Evolutionary conservation across 1,140 invertebrate species (phyloP).

Genomic region (Wiebesia pumilae): DNA sequence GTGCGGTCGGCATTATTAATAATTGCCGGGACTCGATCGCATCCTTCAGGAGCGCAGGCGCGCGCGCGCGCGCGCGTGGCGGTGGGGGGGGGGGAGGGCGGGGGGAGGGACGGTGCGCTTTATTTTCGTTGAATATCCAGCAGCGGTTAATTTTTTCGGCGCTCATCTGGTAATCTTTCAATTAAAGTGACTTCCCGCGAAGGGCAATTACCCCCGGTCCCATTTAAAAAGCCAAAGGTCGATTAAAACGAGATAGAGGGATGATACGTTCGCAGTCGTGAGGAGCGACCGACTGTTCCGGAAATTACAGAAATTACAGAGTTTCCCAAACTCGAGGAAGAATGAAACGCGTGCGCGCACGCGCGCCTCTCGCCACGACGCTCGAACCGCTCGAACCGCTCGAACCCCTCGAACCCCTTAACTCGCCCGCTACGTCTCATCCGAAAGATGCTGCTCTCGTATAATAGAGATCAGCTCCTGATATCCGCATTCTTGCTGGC

Average conservation of each 20-base stretch:
- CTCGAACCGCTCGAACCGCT: too few relatives aligned
- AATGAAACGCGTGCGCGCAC: constrained; percentile 23
- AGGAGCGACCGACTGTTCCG: constrained; percentile 42
- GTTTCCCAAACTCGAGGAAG: constrained; percentile 50
- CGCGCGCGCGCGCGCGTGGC: too few relatives aligned
- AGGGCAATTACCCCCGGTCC: constrained; percentile 29
- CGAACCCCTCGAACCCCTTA: constrained; percentile 38
- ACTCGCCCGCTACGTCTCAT: constrained; percentile 45
- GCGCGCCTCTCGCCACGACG: neutral
- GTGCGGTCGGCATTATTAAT: neutral
- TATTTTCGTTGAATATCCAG: neutral
- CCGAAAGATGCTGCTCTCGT: constrained; percentile 48
- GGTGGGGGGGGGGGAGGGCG: too few relatives aligned
- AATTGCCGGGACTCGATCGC: neutral
- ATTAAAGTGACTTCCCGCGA: constrained; percentile 47
- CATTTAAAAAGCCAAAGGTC: constrained; percentile 43
- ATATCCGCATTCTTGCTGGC: constrained; percentile 53
- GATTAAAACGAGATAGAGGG: constrained; percentile 33
- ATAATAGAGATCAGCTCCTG: constrained; percentile 52
- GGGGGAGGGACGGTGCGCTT: neutral
- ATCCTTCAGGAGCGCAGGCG: too few relatives aligned
- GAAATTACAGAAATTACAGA: constrained; percentile 54
- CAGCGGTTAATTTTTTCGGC: neutral
- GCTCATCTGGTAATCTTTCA: constrained; percentile 46
- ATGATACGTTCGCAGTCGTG: neutral